Base-by-base conservation (phyloP, 1,140 invertebrate genomes). In the Stenopsyche tienmushanensis region DNA sequence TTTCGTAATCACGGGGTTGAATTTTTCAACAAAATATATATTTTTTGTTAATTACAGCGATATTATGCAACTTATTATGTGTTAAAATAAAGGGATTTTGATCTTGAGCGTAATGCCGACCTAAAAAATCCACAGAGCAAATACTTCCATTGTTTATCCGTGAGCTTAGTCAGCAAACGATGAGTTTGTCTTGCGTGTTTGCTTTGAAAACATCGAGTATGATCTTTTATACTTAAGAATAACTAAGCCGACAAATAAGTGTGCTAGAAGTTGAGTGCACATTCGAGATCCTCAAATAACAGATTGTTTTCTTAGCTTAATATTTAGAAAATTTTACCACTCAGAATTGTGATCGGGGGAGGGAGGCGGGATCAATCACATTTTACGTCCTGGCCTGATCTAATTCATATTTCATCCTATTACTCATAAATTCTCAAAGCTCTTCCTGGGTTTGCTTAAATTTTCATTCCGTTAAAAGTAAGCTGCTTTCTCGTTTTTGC, bases 151-250 rank as follows among this genome's bases (percentile, higher is more conserved):
- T 60, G 57, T 60, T 60, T 45, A 47, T 60, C 42, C 23, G 42
- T 23, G 41, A 47, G 57, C 9, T 60, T 60, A 60, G 57, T 23
- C 57, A 34, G 57, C 57, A 24, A 60, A 42, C 41, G 57, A 60
- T 39, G 42, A 60, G 42, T 41, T 60, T 49, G 42, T 34, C 57
- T 60, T 34, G n/a, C n/a, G n/a, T 34, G 29, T 60, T 60, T 24
- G 26, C 57, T 60, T 3, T 2, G 23, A 60, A 45, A 60, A 60
- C 57, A 60, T 13, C 34, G 52, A 55, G 25, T 42, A 42, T 42
- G 54, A 57, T 57, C 13, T 34, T 29, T 47, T 49, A 54, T 13
- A n/a, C 57, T 47, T 18, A 20, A 8, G 7, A 9, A 47, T 18
- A 13, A 15, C 26, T 60, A 21, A 17, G 57, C 44, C 44, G 20